A percentile compares a stretch with the other conserved stretches of the same genome.
Conservation (phyloP, 2,888 invertebrate genomes). For the Labia minor region DNA sequence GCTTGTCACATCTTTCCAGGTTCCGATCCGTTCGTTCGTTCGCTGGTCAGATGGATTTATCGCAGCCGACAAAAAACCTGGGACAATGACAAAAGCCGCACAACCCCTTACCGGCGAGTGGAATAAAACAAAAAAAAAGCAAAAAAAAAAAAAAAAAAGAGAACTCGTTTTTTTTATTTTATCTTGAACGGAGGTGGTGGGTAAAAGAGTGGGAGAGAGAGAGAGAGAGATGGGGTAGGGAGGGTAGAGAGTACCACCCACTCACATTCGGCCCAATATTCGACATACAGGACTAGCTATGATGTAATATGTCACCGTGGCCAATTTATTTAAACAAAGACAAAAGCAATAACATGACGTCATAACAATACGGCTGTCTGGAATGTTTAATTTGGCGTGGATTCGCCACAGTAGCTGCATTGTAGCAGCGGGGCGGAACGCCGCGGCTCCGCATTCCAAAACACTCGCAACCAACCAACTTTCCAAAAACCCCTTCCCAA, state of each 20-base stretch:
- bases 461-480: not conserved
- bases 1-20: constrained; percentile 3
- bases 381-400: constrained; percentile 13
- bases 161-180: not conserved
- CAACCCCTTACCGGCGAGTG: not conserved
- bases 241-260: too few species aligned
- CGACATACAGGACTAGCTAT: not conserved
- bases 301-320: not conserved
- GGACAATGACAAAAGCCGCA: constrained; percentile 13
- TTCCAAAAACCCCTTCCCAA: too few species aligned
- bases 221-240: too few species aligned
- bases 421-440: not conserved
- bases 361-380: constrained; percentile 13
- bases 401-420: constrained; percentile 13
- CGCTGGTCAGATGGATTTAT: not conserved
- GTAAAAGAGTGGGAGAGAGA: too few species aligned
- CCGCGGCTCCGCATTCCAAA: not conserved
- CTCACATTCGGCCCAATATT: not conserved
- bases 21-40: not conserved
- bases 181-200: not conserved
- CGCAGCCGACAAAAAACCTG: constrained; percentile 9
- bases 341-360: constrained; percentile 13
- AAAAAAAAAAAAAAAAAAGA: too few species aligned
- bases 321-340: constrained; percentile 13
- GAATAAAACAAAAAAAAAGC: not conserved